A percentile compares a stretch with the other conserved stretches of the same genome.
Evolutionary conservation across 2,888 invertebrate genomes (phyloP).

Genomic region (Drosophila fungiperda): DNA sequence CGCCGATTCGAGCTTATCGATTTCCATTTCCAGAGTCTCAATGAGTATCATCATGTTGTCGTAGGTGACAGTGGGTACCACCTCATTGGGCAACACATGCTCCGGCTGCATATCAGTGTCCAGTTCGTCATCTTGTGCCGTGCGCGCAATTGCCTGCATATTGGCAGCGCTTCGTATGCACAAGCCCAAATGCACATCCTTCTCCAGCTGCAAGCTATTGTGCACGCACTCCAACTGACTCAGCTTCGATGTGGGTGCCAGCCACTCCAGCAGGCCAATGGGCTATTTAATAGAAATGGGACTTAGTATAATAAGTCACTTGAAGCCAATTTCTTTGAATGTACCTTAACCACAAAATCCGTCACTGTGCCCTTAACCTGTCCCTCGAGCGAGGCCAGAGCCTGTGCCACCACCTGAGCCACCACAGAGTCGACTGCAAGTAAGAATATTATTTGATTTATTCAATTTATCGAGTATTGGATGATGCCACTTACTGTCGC

Average conservation of each 20-base stretch:
- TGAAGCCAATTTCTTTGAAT: not conserved
- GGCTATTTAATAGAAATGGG: slow-evolving; percentile 72
- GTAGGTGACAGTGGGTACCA: slow-evolving; percentile 90
- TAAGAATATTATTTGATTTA: not conserved
- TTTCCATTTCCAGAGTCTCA: slow-evolving; percentile 93
- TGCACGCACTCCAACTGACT: slow-evolving; percentile 97
- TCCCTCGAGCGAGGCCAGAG: slow-evolving; percentile 92
- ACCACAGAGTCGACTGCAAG: slow-evolving; percentile 93
- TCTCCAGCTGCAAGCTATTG: slow-evolving; percentile 95
- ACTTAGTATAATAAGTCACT: not conserved
- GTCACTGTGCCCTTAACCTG: slow-evolving; percentile 88
- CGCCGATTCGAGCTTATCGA: slow-evolving; percentile 90
- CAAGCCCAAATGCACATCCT: slow-evolving; percentile 91
- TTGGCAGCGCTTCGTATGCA: slow-evolving; percentile 89
- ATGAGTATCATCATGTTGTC: slow-evolving; percentile 92
- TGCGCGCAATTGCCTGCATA: slow-evolving; percentile 90
- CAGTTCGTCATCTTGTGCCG: slow-evolving; percentile 92
- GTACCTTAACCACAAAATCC: slow-evolving; percentile 88
- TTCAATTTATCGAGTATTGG: not conserved
- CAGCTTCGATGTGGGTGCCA: slow-evolving; percentile 92
- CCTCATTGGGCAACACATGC: slow-evolving; percentile 91
- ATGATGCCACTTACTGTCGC: slow-evolving; percentile 89
- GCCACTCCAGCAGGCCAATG: slow-evolving; percentile 94
- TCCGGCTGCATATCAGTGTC: slow-evolving; percentile 91
- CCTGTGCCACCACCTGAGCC: slow-evolving; percentile 93